Conservation (phyloP, 2,888 invertebrate species). For the Limnephilus rhombicus region DNA sequence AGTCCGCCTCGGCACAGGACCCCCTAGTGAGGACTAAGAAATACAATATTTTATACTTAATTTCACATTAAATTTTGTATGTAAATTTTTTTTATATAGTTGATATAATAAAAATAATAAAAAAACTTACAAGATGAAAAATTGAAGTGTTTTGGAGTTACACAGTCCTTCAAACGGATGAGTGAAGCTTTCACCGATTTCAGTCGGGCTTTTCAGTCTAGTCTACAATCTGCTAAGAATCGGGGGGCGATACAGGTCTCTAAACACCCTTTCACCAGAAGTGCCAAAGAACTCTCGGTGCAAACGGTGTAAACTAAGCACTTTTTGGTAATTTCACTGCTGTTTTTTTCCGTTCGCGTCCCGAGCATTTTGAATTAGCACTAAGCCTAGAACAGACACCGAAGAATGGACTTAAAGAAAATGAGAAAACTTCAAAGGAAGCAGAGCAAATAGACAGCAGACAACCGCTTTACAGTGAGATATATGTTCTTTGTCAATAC, state of each 20-base stretch:
- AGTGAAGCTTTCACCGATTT: not conserved
- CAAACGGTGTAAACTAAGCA: not conserved
- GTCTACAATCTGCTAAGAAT: not conserved
- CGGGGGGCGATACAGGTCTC: not conserved
- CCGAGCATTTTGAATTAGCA: constrained; percentile 8
- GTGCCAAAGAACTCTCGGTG: not conserved
- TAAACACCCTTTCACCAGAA: not conserved
- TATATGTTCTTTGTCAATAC: constrained; percentile 33
- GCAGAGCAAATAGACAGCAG: not conserved
- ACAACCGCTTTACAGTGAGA: not conserved
- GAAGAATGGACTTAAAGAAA: constrained; percentile 38
- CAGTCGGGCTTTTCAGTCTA: not conserved
- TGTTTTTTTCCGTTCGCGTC: not conserved
- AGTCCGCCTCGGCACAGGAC: too few relatives aligned
- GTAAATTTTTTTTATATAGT: too few relatives aligned
- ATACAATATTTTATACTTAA: too few relatives aligned
- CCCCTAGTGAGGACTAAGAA: too few relatives aligned
- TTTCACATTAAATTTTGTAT: too few relatives aligned
- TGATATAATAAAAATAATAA: too few relatives aligned
- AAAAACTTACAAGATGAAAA: not conserved
- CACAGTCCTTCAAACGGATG: not conserved
- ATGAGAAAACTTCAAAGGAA: constrained; percentile 47
- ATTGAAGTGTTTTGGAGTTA: not conserved
- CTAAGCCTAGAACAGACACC: not conserved
- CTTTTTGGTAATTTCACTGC: not conserved